These are phyloP conservation scores for Ictidomys tridecemlineatus DNA, from an alignment of 2,113 vertebrate genomes.

Conservation along the genomic window DNA sequence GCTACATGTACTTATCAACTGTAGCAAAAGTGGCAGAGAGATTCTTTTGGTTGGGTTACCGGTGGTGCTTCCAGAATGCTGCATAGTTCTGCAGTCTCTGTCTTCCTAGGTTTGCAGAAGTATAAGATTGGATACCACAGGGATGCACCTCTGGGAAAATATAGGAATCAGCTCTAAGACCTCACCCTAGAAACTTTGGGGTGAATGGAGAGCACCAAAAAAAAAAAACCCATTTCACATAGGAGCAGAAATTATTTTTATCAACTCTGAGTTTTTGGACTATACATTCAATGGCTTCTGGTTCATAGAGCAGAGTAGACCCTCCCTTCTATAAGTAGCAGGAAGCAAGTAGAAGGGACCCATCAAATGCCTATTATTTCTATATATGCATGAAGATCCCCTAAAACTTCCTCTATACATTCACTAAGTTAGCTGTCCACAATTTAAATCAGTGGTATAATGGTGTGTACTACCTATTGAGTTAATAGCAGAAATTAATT, in stretches of 20 bases:
- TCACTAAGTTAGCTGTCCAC: background rate
- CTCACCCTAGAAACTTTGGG: background rate
- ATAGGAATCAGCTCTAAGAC: background rate
- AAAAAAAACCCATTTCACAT: background rate
- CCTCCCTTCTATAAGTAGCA: background rate
- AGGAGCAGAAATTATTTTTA: background rate
- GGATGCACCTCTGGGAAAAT: background rate
- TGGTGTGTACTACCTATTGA: background rate
- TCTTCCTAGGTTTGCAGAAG: background rate
- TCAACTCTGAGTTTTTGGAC: background rate
- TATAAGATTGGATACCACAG: background rate
- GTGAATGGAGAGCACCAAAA: background rate
- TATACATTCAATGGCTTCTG: background rate
- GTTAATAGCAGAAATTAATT: background rate
- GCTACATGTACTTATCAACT: background rate
- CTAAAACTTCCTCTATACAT: background rate
- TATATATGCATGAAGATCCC: background rate
- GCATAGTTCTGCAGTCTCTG: background rate
- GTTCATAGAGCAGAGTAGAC: background rate
- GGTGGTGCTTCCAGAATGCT: background rate
- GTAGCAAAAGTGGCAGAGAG: background rate
- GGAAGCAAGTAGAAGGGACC: background rate
- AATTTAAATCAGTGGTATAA: background rate
- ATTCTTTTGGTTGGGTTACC: background rate
- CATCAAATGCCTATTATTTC: background rate